Conservation (phyloP, 2,113 vertebrate species). For the Pseudorhombus dupliciocellatus region DNA sequence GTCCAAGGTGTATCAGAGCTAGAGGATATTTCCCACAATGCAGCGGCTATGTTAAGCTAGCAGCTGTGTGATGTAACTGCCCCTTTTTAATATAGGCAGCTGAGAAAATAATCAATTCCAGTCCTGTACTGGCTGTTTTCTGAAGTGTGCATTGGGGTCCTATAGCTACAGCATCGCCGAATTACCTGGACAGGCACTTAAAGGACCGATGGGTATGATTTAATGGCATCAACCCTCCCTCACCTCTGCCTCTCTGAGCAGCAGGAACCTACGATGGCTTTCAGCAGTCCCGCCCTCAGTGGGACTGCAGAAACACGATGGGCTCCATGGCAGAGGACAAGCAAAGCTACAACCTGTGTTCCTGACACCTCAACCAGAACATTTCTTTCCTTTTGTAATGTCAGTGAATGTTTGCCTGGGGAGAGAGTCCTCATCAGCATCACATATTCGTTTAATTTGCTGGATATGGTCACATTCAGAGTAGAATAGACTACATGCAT, state of each 20-base stretch:
- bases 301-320: too few species aligned
- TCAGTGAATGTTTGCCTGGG: too few species aligned
- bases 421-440: too few species aligned
- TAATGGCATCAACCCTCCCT: background rate
- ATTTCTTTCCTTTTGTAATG: too few species aligned
- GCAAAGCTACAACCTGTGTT: too few species aligned
- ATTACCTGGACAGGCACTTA: background rate
- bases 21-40: slow-evolving; percentile 57
- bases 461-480: too few species aligned
- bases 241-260: background rate
- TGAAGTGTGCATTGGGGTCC: slow-evolving; percentile 15
- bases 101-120: slow-evolving; percentile 39
- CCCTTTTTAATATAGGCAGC: slow-evolving; percentile 26
- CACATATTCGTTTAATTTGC: too few species aligned
- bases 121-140: background rate
- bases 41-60: slow-evolving; percentile 40
- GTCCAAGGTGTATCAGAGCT: slow-evolving; percentile 40
- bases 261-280: background rate
- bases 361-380: background rate
- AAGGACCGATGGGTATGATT: background rate
- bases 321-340: too few species aligned
- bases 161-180: background rate
- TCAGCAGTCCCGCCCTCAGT: background rate
- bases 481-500: too few species aligned
- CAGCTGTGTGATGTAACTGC: slow-evolving; percentile 52